phyloP scores from a whole-genome alignment of 2,797 vertebrate genomes.

The Falco concolor region DNA sequence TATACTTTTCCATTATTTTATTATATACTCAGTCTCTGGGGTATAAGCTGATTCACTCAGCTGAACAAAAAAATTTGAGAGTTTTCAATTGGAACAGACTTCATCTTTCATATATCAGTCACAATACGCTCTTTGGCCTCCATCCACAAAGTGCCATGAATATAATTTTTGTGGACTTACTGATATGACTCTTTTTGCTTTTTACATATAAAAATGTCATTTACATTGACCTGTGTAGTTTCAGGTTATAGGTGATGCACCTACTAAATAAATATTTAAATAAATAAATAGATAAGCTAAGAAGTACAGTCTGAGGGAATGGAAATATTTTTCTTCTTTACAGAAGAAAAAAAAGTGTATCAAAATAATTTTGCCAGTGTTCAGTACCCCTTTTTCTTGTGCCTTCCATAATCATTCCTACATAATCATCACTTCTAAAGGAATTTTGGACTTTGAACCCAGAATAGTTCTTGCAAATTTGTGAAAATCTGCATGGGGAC shows the following conservation, averaged over 20 bases:
- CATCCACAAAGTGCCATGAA: background rate
- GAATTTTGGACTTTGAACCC: background rate
- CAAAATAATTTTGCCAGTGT: background rate
- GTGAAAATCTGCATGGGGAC: background rate
- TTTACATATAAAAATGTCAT: background rate
- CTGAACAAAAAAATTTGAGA: background rate
- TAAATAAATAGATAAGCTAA: no score
- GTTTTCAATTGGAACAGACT: background rate
- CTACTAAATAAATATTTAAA: background rate
- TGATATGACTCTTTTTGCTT: background rate
- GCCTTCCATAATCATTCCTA: background rate
- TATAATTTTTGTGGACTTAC: background rate
- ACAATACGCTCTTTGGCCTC: background rate
- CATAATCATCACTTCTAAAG: background rate
- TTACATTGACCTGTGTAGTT: background rate
- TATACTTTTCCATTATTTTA: background rate
- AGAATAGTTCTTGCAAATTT: background rate
- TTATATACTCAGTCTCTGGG: background rate
- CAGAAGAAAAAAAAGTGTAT: background rate
- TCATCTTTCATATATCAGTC: background rate
- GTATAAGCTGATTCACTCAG: background rate
- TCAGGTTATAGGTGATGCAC: background rate
- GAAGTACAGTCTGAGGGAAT: background rate
- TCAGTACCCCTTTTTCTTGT: background rate
- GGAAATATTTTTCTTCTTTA: background rate